Conservation (phyloP, 2,888 invertebrate genomes). For the Drosophila borealis region DNA sequence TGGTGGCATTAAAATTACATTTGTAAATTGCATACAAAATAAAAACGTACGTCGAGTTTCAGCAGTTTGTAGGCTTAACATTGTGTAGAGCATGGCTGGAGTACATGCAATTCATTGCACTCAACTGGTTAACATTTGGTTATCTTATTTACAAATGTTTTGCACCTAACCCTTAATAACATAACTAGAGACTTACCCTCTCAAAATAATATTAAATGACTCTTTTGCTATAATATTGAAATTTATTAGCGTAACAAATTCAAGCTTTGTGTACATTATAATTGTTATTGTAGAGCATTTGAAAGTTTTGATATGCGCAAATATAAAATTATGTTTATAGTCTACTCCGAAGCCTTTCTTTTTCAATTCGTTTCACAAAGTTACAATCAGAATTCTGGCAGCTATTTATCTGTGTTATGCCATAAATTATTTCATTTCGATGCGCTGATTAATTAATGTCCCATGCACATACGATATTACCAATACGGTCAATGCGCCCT, state of each 20-base stretch:
- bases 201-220: background rate
- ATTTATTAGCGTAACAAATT: too few species aligned
- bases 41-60: constrained; percentile 39
- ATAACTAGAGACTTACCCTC: too few species aligned
- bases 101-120: constrained; percentile 11
- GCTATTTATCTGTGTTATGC: constrained; percentile 22
- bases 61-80: constrained; percentile 21
- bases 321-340: background rate
- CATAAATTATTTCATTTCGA: constrained; percentile 41
- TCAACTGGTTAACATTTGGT: constrained; percentile 9
- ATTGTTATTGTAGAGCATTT: background rate
- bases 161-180: too few species aligned
- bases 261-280: background rate
- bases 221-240: background rate
- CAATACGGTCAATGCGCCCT: constrained; percentile 44
- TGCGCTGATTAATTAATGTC: constrained; percentile 39
- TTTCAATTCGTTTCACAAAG: background rate
- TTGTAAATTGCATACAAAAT: constrained; percentile 58
- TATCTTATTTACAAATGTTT: constrained; percentile 4
- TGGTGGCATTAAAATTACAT: constrained; percentile 70
- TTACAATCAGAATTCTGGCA: background rate
- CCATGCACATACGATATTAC: constrained; percentile 46
- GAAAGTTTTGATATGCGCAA: background rate
- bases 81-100: constrained; percentile 9
- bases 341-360: background rate